These are phyloP conservation scores for Propithecus perrieri DNA, from an alignment of 2,797 vertebrate genomes.

Conservation along the genomic window DNA sequence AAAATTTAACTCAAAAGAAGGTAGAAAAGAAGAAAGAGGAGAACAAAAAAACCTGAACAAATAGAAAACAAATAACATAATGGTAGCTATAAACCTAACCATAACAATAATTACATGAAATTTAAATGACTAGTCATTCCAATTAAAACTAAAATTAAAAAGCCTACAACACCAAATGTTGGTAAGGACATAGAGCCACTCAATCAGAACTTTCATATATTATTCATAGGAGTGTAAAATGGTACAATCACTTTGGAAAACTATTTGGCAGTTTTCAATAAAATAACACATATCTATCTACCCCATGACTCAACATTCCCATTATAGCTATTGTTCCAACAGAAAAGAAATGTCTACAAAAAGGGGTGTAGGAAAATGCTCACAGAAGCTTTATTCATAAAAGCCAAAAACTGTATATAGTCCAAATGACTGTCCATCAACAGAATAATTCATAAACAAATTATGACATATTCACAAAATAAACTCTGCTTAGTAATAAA, in stretches of 20 bases:
- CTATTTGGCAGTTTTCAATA: not conserved
- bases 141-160: conserved; percentile 14
- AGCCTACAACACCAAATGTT: not conserved
- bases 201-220: not conserved
- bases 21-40: not conserved
- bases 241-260: not conserved
- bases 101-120: not conserved
- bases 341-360: not conserved
- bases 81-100: not conserved
- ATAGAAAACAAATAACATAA: not conserved
- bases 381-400: not conserved
- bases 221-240: not conserved
- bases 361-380: not conserved
- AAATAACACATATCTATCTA: not conserved
- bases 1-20: not conserved
- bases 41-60: not conserved
- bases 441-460: not conserved
- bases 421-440: not conserved
- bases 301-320: not conserved
- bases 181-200: not conserved
- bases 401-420: not conserved
- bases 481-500: not conserved
- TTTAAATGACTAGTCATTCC: not conserved
- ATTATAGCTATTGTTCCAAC: not conserved
- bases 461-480: not conserved